Evolutionary conservation across 2,113 vertebrate genomes (phyloP).

Genomic region (sheep (Ovis aries)): DNA sequence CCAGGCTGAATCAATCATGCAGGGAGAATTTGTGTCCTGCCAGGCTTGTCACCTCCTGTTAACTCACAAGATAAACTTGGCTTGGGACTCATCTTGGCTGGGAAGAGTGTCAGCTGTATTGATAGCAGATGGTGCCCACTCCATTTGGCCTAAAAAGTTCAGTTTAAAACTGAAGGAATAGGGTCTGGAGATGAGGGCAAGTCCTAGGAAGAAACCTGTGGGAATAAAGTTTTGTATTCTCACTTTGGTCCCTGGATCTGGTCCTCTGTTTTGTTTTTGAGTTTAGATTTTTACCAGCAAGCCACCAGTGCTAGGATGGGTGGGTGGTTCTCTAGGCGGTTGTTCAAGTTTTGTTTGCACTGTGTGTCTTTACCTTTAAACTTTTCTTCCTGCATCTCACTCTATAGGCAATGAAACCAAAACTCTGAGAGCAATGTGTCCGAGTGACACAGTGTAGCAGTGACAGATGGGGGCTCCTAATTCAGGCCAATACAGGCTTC

Average conservation of each 20-base stretch:
- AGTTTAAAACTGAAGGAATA: neutral
- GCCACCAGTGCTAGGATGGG: too few species aligned
- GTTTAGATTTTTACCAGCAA: neutral
- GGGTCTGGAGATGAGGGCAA: neutral
- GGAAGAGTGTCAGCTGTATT: conserved; percentile 59
- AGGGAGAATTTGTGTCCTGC: conserved; percentile 77
- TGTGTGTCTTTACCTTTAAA: neutral
- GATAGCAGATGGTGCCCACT: conserved; percentile 74
- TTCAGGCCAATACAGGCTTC: neutral
- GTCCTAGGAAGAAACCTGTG: neutral
- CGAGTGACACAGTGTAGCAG: neutral
- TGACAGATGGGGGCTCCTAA: neutral
- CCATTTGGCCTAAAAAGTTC: neutral
- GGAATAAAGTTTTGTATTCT: neutral
- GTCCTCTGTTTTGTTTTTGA: neutral
- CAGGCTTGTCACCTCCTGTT: conserved; percentile 87
- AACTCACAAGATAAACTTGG: conserved; percentile 78
- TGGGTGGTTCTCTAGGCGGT: neutral
- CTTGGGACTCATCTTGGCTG: conserved; percentile 71
- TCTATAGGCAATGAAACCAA: neutral
- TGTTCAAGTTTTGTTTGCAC: neutral
- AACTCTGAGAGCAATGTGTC: neutral
- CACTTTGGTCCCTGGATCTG: neutral
- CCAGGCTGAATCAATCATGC: conserved; percentile 80
- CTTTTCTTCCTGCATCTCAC: neutral